Percentiles rank a stretch among this genome's conserved stretches.
phyloP scores from a whole-genome alignment of 2,113 vertebrate genomes.

The Hemicordylus capensis region DNA sequence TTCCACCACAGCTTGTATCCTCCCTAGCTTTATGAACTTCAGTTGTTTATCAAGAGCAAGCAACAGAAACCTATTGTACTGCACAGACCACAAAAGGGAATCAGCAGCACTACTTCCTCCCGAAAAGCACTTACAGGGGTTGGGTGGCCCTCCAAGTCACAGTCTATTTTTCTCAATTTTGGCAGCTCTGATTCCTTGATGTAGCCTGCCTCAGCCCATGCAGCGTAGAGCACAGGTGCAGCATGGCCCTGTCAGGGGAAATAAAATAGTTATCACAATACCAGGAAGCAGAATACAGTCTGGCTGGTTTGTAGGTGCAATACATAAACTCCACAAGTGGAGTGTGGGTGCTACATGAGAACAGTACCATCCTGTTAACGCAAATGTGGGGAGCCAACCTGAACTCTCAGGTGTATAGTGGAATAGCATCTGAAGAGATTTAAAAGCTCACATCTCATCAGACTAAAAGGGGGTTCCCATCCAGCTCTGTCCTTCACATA shows the following conservation, averaged over 20 bases:
- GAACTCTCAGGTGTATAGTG: neutral
- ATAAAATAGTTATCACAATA: neutral
- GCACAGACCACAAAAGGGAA: too few relatives aligned
- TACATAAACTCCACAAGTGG: too few relatives aligned
- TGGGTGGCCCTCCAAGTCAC: constrained; percentile 85
- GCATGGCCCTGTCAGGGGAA: constrained; percentile 1
- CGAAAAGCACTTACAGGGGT: constrained; percentile 69
- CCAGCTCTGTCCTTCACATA: neutral
- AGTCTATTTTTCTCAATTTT: constrained; percentile 80
- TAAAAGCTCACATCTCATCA: neutral
- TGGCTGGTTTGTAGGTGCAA: too few relatives aligned
- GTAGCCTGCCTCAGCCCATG: constrained; percentile 57
- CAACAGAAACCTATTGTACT: neutral
- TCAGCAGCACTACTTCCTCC: too few relatives aligned
- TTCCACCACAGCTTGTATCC: neutral
- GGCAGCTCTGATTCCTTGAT: constrained; percentile 79
- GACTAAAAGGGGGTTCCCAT: neutral
- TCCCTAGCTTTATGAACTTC: too few relatives aligned
- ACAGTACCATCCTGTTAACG: neutral
- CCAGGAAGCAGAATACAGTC: too few relatives aligned
- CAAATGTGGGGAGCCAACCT: neutral
- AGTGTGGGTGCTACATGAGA: too few relatives aligned
- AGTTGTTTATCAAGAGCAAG: neutral
- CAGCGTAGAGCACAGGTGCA: neutral
- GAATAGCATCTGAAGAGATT: neutral